Evolutionary conservation across 2,888 invertebrate genomes (phyloP), one percentile per base, ranked within the genome.

Genomic region (Leptinotarsa rubiginosa): DNA sequence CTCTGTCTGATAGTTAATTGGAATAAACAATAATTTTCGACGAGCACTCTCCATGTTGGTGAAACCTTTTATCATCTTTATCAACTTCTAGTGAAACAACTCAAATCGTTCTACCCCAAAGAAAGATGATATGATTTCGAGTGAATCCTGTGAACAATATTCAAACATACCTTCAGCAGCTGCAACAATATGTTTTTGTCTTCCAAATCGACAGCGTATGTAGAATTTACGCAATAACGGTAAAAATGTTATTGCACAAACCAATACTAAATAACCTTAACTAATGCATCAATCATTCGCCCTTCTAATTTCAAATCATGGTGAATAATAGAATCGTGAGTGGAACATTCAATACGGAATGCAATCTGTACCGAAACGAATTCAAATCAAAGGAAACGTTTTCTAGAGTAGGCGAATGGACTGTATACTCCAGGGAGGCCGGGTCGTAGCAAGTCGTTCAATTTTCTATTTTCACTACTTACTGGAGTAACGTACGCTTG

Each of bases 331-430:
- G 31, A 62, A 16, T 62, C 62, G 62, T 41, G 31, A 62, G 62
- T 62, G 41, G 41, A 62, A 62, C 62, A 62, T 62, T 31, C 31
- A 25, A 25, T 31, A n/a, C 62, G 62, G 31, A 62, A 62, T n/a
- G 62, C 62, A 62, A 41, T 62, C 31, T 31, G 62, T 16, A 62
- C 16, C 41, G 41, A n/a, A 25, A 31, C 62, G 31, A n/a, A 56
- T 62, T 62, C 62, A 25, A 62, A 62, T 62, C 25, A 62, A 62
- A 62, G 41, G 25, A 62, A 62, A 41, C 41, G 22, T 56, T 56
- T 56, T 56, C 56, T 56, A 56, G 15, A 56, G 20, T 22, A 13
- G 56, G 56, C 22, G 56, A 56, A 56, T 22, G 20, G 22, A 22
- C 56, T 56, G 12, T 4, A 22, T 56, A 56, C 56, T 56, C 56